Evolutionary conservation across 2,888 invertebrate species (phyloP), one percentile per base, ranked within the genome.

Genomic region (Drosophila sordidapex): DNA sequence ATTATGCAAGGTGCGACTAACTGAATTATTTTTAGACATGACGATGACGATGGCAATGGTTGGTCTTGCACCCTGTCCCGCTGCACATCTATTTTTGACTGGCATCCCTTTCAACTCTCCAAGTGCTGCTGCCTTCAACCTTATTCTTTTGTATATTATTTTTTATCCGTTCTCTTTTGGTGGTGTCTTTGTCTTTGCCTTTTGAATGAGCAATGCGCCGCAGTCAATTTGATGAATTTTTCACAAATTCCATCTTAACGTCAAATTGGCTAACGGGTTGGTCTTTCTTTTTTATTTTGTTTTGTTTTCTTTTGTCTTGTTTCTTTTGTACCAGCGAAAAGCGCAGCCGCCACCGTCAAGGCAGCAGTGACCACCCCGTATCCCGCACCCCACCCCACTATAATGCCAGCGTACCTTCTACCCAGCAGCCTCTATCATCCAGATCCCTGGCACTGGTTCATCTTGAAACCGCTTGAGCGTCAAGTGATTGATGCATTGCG

Each of bases 141-240:
- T 2, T 35, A 46, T 58, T 35, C 21, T 35, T 21, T n/a, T 40
- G 35, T 46, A 15, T 25, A 46, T 21, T 35, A 18, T 54, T 36
- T 27, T 25, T 8, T 54, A 27, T 27, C 36, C n/a, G 13, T 54
- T 54, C 25, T 29, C 46, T 62, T 56, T 46, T 38, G 40, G 29
- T 54, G 25, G 21, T 13, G 40, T 43, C 35, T 73, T 67, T 70
- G 69, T 54, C 56, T 62, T 70, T 61, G 70, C 54, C 56, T 68
- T 83, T 81, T 83, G 77, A 84, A 79, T 83, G 84, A 70, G 89
- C 73, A 73, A 70, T 71, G 75, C 78, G 74, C 76, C 74, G 76
- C 76, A 87, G 89, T 89, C 84, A 84, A 87, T 87, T 89, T 85
- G 77, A 85, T 89, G 90, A 84, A 85, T 85, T 76, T 89, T 89